phyloP scores from a whole-genome alignment of 64 coral and sea anemone genomes.

The Dendronephthya gigantea region DNA sequence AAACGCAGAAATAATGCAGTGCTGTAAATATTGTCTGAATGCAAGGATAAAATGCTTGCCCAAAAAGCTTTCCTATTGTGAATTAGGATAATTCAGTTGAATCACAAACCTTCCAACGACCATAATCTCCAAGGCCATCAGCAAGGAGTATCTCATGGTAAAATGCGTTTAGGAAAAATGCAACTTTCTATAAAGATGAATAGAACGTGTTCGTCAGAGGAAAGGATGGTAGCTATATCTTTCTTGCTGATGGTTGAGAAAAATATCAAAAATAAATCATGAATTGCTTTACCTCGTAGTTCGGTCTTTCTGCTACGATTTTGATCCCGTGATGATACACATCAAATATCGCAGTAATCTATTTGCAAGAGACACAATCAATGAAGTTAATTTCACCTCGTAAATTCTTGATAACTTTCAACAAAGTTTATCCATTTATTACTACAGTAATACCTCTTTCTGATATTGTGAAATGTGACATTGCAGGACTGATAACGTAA shows the following conservation, averaged over 20 bases:
- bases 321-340: neutral
- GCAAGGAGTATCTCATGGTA: slow-evolving; percentile 21
- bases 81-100: no score
- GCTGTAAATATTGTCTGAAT: no score
- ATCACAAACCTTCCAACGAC: slow-evolving; percentile 38
- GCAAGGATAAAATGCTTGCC: neutral
- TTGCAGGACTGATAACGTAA: neutral
- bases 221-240: no score
- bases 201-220: no score
- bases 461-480: neutral
- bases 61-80: no score
- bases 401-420: no score
- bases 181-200: slow-evolving; percentile 27
- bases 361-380: neutral
- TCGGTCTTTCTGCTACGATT: neutral
- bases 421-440: no score
- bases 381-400: no score
- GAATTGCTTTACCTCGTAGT: neutral
- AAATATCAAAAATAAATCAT: neutral
- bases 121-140: slow-evolving; percentile 36
- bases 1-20: slow-evolving; percentile 18
- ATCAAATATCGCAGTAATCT: neutral
- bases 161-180: slow-evolving; percentile 26
- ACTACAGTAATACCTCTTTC: slow-evolving; percentile 15
- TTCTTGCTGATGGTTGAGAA: no score